Evolutionary conservation across 1,140 invertebrate genomes (phyloP).

Genomic region (Drosophila nebulosa): DNA sequence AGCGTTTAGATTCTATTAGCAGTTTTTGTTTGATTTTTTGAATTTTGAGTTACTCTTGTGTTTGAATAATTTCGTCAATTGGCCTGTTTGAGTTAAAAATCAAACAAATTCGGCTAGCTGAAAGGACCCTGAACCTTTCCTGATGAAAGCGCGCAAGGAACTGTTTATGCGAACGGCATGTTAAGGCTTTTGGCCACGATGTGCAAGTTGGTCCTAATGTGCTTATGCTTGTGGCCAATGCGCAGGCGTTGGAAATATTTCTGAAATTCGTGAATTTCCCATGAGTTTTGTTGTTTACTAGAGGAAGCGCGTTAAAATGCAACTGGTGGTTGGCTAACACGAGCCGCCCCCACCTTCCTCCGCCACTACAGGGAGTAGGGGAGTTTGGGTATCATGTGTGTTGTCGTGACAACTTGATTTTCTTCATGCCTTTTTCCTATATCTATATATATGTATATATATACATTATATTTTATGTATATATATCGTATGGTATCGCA

Average conservation of each 20-base stretch:
- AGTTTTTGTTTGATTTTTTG: neutral
- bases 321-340: constrained; percentile 61
- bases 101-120: constrained; percentile 3
- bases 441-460: neutral
- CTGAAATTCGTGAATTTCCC: constrained; percentile 35
- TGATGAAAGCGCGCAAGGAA: constrained; percentile 76
- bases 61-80: neutral
- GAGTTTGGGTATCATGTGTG: constrained; percentile 60
- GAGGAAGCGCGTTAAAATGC: constrained; percentile 22
- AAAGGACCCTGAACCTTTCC: constrained; percentile 47
- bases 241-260: constrained; percentile 55
- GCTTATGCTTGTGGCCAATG: neutral
- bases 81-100: neutral
- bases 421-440: constrained; percentile 20
- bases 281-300: constrained; percentile 28
- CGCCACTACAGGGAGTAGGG: constrained; percentile 37
- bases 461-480: neutral
- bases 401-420: constrained; percentile 75
- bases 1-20: neutral
- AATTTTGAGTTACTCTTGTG: neutral
- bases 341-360: neutral
- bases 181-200: constrained; percentile 49
- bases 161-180: constrained; percentile 46
- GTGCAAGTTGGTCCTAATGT: constrained; percentile 57
- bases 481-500: neutral